Base-by-base conservation (phyloP, 2,113 vertebrate species). In the Melanostigma gelatinosum region DNA sequence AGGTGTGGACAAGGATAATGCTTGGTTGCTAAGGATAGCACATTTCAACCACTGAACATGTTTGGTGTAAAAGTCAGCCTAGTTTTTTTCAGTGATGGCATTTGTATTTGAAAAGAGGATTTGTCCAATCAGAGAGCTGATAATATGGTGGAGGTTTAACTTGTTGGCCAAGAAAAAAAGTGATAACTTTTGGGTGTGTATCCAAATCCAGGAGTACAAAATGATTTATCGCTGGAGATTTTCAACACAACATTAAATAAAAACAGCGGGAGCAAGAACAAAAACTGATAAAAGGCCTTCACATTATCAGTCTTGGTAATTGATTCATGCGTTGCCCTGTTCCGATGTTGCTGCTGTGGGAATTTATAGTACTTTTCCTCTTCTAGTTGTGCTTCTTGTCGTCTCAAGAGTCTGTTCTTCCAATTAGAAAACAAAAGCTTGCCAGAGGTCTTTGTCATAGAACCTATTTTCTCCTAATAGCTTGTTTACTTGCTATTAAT, bases 1-100 rank as follows among this genome's bases (percentile, higher is more conserved):
- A 38, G 12, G 52, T 73, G 55, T 60, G 55, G 68, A 74, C 8
- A 32, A 55, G 52, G 46, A 74, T 70, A 79, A 85, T 48, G 18
- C 9, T 4, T 76, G 16, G 9, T 62, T 64, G 38, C 63, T 65
- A 54, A 76, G 27, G 77, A 62, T 46, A 34, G 40, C 6, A 58
- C n/a, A 52, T 40, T 61, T 66, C 27, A 38, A 70, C 40, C 11
- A 36, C 22, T 38, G 8, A 29, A 18, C 10, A 8, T 4, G 22
- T 75, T 52, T 29, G 8, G n/a, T 60, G 2, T 36, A n/a, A 61
- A 64, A 40, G 7, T 66, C 52, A 50, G 52, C 8, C 24, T 32
- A 38, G 74, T 42, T 54, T 71, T 71, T 65, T 57, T 75, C 22
- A 10, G 3, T 27, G 22, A 58, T 29, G 38, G 8, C 4, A 27